A percentile compares a stretch with the other conserved stretches of the same genome.
These are phyloP conservation scores for Listrodromus nycthemerus DNA, from an alignment of 2,888 invertebrate genomes.

Conservation along the genomic window DNA sequence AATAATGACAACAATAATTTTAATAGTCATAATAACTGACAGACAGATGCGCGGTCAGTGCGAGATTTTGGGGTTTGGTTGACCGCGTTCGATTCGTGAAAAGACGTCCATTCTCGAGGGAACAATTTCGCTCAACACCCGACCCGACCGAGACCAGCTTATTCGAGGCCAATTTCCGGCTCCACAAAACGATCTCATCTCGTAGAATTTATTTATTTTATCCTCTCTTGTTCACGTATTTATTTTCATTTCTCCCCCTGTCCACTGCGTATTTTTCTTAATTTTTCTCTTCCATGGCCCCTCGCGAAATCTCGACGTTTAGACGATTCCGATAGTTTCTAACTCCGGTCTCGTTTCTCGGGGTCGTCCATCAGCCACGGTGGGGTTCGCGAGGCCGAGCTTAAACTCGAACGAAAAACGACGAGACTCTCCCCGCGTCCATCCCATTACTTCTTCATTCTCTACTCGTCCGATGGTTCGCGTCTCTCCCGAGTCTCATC, in stretches of 20 bases:
- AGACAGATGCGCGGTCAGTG: too few relatives aligned
- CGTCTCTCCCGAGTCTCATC: slow-evolving; percentile 44
- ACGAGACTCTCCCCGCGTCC: neutral
- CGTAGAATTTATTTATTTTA: slow-evolving; percentile 13
- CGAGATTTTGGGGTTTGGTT: too few relatives aligned
- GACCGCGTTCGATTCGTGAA: slow-evolving; percentile 3
- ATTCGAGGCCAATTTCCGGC: slow-evolving; percentile 11
- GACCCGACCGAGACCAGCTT: slow-evolving; percentile 6
- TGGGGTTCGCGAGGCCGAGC: neutral
- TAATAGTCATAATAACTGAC: too few relatives aligned
- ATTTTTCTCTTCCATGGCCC: neutral
- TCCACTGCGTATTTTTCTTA: slow-evolving; percentile 3
- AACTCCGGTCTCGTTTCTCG: neutral
- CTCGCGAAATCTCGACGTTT: neutral
- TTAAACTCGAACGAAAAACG: slow-evolving; percentile 22
- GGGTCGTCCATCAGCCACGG: neutral
- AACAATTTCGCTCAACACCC: neutral
- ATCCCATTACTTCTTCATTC: slow-evolving; percentile 3
- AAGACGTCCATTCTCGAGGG: slow-evolving; percentile 4
- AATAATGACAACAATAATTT: too few relatives aligned
- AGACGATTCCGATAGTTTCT: slow-evolving; percentile 15
- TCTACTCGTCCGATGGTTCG: neutral
- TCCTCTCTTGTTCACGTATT: neutral
- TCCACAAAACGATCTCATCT: slow-evolving; percentile 15
- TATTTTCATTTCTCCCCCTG: slow-evolving; percentile 8